Percentiles rank a stretch among this genome's conserved stretches.
Conservation (phyloP, 2,113 vertebrate genomes). For the Salvelinus fontinalis region DNA sequence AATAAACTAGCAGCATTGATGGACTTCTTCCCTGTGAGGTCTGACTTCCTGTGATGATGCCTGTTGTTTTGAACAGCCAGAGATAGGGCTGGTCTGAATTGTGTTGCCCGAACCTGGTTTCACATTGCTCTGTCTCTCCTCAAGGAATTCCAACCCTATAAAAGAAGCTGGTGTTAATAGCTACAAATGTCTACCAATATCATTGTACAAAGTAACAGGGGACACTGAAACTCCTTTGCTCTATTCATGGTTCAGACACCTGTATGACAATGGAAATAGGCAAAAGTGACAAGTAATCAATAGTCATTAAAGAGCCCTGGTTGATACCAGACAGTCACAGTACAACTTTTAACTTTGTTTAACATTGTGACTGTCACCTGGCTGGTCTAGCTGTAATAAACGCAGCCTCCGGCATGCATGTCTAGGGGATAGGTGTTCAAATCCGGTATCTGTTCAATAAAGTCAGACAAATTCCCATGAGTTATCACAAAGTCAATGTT, state of each 20-base stretch:
- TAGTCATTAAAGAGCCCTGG: too few relatives aligned
- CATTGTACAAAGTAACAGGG: not conserved
- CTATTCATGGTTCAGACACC: not conserved
- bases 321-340: too few relatives aligned
- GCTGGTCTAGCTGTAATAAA: too few relatives aligned
- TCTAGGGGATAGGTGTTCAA: too few relatives aligned
- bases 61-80: not conserved
- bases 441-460: too few relatives aligned
- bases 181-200: constrained; percentile 5
- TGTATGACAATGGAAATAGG: too few relatives aligned
- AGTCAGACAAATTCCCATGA: too few relatives aligned
- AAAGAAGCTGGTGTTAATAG: not conserved
- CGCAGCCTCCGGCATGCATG: too few relatives aligned
- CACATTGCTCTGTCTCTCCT: not conserved
- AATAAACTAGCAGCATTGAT: not conserved
- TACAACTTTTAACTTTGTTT: too few relatives aligned
- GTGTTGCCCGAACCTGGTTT: not conserved
- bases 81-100: not conserved
- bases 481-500: too few relatives aligned
- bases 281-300: too few relatives aligned
- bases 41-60: not conserved
- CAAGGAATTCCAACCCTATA: not conserved
- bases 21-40: not conserved
- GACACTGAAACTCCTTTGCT: not conserved
- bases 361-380: too few relatives aligned